A percentile compares a stretch with the other conserved stretches of the same genome.
Conservation (phyloP, 1,140 invertebrate species). For the Macrobrachium rosenbergii region DNA sequence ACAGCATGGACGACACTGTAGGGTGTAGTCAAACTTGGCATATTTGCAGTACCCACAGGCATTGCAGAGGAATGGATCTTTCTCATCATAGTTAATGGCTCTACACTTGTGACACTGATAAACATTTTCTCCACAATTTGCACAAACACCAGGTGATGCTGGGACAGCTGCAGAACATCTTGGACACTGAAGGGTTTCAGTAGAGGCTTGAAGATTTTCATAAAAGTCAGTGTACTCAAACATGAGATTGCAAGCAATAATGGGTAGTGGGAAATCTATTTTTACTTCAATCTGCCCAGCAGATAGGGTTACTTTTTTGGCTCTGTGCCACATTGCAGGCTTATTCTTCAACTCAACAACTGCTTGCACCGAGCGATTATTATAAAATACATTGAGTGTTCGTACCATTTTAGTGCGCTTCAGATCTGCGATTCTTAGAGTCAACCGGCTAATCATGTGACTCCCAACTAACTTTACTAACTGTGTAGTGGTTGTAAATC, state of each 20-base stretch:
- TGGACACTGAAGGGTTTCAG: conserved; percentile 95
- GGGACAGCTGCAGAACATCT: conserved; percentile 96
- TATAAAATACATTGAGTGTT: conserved; percentile 96
- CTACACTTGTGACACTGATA: conserved; percentile 98
- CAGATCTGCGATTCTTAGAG: conserved; percentile 92
- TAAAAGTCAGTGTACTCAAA: conserved; percentile 99
- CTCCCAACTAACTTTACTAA: conserved; percentile 96
- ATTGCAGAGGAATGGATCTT: conserved; percentile 98
- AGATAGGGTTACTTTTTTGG: conserved; percentile 89
- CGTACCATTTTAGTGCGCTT: conserved; percentile 98
- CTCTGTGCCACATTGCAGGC: conserved; percentile 95
- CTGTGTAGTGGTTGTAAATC: conserved; percentile 97
- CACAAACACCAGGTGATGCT: conserved; percentile 96
- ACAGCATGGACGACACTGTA: conserved; percentile 91
- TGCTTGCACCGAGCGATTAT: conserved; percentile 94
- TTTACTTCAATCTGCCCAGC: conserved; percentile 96
- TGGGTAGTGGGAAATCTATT: conserved; percentile 95
- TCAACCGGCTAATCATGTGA: conserved; percentile 95
- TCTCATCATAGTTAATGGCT: conserved; percentile 99
- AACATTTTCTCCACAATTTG: conserved; percentile 98
- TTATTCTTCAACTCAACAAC: conserved; percentile 98
- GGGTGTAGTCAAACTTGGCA: conserved; percentile 97
- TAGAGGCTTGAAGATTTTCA: conserved; percentile 83
- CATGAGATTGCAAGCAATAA: conserved; percentile 98
- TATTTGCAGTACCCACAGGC: conserved; percentile 99